Percentiles rank a stretch among this genome's conserved stretches.
phyloP scores from a whole-genome alignment of 2,888 invertebrate species.

The Biston betularia region DNA sequence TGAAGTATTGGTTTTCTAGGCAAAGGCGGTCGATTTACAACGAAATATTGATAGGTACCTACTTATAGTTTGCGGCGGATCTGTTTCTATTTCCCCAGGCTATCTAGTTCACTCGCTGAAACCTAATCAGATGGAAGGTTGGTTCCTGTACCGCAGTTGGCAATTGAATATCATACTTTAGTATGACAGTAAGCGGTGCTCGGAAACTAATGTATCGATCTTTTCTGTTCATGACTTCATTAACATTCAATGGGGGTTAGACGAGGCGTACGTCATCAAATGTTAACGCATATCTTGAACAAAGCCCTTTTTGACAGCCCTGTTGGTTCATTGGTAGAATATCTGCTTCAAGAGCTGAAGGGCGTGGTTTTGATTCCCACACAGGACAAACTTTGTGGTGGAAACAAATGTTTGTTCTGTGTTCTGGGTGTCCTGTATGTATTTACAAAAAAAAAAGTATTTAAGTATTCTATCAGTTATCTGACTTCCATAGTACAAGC shows the following conservation, averaged over 20 bases:
- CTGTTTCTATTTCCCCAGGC: conserved; percentile 27
- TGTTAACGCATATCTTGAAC: background rate
- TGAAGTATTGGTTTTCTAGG: conserved; percentile 29
- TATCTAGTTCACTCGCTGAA: conserved; percentile 31
- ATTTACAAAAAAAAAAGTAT: no score
- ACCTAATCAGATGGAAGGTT: conserved; percentile 13
- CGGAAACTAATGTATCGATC: conserved; percentile 15
- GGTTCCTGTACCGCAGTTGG: conserved; percentile 5
- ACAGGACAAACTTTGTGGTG: no score
- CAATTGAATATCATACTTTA: conserved; percentile 3
- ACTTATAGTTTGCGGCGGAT: conserved; percentile 30
- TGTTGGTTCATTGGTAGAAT: no score
- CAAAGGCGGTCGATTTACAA: conserved; percentile 6
- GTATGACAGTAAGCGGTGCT: background rate
- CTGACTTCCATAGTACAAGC: no score
- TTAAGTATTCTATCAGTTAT: no score
- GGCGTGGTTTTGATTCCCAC: no score
- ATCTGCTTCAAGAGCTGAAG: no score
- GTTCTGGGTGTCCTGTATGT: no score
- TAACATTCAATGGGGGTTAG: conserved; percentile 9
- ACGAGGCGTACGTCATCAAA: background rate
- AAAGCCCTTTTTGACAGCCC: no score
- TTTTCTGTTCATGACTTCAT: background rate
- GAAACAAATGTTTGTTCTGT: no score
- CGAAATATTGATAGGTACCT: background rate